Conservation (phyloP, 2,113 vertebrate species). For the Aldabrachelys gigantea region DNA sequence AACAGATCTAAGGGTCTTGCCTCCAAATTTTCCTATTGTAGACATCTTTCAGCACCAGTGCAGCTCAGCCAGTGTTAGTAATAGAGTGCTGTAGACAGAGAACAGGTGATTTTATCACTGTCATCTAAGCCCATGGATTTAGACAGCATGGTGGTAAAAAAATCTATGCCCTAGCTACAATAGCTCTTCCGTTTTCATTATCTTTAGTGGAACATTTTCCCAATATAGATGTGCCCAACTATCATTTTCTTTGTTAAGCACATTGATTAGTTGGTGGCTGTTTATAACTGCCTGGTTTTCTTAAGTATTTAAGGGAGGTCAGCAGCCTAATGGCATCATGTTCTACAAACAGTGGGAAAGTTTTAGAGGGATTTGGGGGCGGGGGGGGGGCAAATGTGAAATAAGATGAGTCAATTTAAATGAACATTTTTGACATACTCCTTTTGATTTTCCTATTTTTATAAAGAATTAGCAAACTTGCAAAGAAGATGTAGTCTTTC, state of each 20-base stretch:
- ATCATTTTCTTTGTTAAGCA: neutral
- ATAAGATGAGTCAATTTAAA: neutral
- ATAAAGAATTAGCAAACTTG: neutral
- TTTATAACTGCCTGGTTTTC: neutral
- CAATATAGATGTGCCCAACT: neutral
- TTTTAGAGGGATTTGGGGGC: neutral
- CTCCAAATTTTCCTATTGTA: neutral
- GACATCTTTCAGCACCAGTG: neutral
- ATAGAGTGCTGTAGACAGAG: neutral
- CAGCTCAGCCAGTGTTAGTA: neutral
- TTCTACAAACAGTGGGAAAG: neutral
- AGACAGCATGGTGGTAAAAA: too few relatives aligned
- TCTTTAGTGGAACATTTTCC: neutral
- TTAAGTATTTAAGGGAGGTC: neutral
- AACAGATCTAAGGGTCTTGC: neutral
- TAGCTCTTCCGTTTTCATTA: neutral
- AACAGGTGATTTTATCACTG: neutral
- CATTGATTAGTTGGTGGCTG: neutral
- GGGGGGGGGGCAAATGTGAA: neutral
- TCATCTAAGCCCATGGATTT: neutral
- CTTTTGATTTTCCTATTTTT: neutral
- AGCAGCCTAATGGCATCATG: neutral
- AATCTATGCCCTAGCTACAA: neutral
- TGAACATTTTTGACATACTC: neutral
- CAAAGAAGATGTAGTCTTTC: neutral